Evolutionary conservation across 2,888 invertebrate genomes (phyloP).

Genomic region (Auanema freiburgensis): DNA sequence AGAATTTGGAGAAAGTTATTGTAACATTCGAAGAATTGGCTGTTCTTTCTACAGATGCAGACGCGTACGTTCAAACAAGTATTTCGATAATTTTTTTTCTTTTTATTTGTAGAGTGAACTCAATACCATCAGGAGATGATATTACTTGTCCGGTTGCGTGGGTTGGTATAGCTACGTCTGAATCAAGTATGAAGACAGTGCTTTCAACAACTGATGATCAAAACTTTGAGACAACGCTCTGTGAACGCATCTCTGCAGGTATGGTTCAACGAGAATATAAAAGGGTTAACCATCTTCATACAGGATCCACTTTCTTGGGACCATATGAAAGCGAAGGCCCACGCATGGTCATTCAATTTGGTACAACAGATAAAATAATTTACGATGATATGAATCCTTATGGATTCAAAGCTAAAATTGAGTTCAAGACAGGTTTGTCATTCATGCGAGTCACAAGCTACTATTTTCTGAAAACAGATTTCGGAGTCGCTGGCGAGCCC

Average conservation of each 20-base stretch:
- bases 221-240: slow-evolving; percentile 55
- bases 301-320: slow-evolving; percentile 39
- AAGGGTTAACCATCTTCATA: too few relatives aligned
- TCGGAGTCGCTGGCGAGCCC: slow-evolving; percentile 66
- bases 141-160: slow-evolving; percentile 51
- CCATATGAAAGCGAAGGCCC: slow-evolving; percentile 56
- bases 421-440: slow-evolving; percentile 66
- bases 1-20: slow-evolving; percentile 60
- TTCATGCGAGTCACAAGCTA: not conserved
- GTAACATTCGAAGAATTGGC: slow-evolving; percentile 53
- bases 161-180: slow-evolving; percentile 52
- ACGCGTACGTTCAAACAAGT: slow-evolving; percentile 15
- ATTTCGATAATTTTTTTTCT: not conserved
- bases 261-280: too few relatives aligned
- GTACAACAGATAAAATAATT: slow-evolving; percentile 54
- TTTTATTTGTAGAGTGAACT: slow-evolving; percentile 1
- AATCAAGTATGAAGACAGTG: slow-evolving; percentile 50
- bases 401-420: slow-evolving; percentile 66
- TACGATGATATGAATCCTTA: slow-evolving; percentile 38
- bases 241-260: slow-evolving; percentile 42
- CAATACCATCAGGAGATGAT: slow-evolving; percentile 27
- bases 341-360: slow-evolving; percentile 66
- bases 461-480: slow-evolving; percentile 64
- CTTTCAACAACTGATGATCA: slow-evolving; percentile 52
- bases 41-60: slow-evolving; percentile 39